Evolutionary conservation across 2,113 vertebrate species (phyloP).

Genomic region (Brachyhypopomus gauderio): DNA sequence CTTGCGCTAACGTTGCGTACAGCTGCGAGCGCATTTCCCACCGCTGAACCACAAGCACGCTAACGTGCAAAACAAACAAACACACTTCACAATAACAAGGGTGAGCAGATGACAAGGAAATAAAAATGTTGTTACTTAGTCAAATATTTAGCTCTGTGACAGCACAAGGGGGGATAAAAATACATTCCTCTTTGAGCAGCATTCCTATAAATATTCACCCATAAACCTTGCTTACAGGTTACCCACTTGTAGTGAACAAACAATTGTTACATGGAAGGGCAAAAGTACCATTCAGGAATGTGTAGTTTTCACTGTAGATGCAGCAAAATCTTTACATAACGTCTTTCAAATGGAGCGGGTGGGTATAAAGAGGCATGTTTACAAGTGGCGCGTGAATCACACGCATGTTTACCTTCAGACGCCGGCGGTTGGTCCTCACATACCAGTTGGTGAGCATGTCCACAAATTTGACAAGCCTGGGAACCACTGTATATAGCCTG

Average conservation of each 20-base stretch:
- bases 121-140: not conserved
- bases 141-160: not conserved
- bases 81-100: not conserved
- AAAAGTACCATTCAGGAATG: not conserved
- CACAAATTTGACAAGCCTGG: constrained; percentile 94
- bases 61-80: not conserved
- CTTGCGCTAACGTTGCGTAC: not conserved
- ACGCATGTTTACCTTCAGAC: constrained; percentile 85
- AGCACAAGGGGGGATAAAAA: not conserved
- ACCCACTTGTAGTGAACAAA: not conserved
- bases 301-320: not conserved
- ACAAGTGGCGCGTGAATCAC: constrained; percentile 32
- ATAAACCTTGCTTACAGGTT: not conserved
- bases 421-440: constrained; percentile 92
- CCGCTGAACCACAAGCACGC: not conserved
- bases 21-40: not conserved
- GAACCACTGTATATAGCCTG: constrained; percentile 93
- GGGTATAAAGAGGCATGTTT: constrained; percentile 18
- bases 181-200: not conserved
- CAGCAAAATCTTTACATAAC: constrained; percentile 1
- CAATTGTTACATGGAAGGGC: not conserved
- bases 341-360: constrained; percentile 4
- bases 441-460: constrained; percentile 99
- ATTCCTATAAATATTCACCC: not conserved
- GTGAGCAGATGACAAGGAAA: too few species aligned